phyloP scores from a whole-genome alignment of 2,888 invertebrate species.

The Andrena praecox region DNA sequence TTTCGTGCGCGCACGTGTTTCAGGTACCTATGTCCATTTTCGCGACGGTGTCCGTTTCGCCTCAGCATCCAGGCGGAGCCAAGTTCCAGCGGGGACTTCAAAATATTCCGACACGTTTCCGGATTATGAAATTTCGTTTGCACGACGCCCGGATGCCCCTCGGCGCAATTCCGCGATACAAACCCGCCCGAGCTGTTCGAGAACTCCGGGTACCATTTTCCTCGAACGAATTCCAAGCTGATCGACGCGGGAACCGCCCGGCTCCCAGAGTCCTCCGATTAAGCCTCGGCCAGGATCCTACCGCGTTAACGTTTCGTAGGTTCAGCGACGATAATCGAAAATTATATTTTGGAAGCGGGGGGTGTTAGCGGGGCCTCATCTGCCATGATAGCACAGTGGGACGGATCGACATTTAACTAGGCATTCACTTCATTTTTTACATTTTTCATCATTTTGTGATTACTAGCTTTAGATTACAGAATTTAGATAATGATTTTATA shows the following conservation, averaged over 20 bases:
- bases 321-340: slow-evolving; percentile 64
- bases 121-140: slow-evolving; percentile 23
- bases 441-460: too few relatives aligned
- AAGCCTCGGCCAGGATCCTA: slow-evolving; percentile 31
- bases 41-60: too few relatives aligned
- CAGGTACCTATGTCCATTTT: too few relatives aligned
- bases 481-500: too few relatives aligned
- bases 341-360: too few relatives aligned
- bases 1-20: neutral
- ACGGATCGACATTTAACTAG: too few relatives aligned
- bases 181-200: slow-evolving; percentile 17
- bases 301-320: slow-evolving; percentile 50
- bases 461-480: too few relatives aligned
- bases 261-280: slow-evolving; percentile 31
- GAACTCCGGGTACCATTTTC: slow-evolving; percentile 37
- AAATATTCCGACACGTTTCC: slow-evolving; percentile 18
- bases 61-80: too few relatives aligned
- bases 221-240: slow-evolving; percentile 12
- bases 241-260: slow-evolving; percentile 10
- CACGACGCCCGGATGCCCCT: slow-evolving; percentile 9
- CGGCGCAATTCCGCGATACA: slow-evolving; percentile 34
- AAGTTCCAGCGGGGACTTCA: neutral
- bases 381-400: too few relatives aligned
- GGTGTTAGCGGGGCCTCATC: too few relatives aligned
- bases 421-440: too few relatives aligned